Evolutionary conservation across 64 coral and sea anemone species (phyloP).

Genomic region (Pocillopora verrucosa): DNA sequence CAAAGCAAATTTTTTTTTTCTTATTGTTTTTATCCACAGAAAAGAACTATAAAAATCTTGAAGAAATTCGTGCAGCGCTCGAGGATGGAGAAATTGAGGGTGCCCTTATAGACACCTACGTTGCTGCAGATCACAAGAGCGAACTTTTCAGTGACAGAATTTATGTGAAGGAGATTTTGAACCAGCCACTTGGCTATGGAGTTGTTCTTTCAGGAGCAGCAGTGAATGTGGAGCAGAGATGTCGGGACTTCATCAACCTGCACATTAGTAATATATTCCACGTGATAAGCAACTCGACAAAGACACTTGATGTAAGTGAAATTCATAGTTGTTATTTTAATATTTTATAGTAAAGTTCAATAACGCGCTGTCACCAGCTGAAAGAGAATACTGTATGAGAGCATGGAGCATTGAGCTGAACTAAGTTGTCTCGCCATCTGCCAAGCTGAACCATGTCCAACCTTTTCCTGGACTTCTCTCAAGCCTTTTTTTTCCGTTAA

Average conservation of each 20-base stretch:
- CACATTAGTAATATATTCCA: neutral
- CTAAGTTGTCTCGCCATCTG: too few relatives aligned
- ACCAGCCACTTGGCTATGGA: conserved; percentile 44
- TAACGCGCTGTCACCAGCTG: too few relatives aligned
- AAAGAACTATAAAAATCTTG: conserved; percentile 2
- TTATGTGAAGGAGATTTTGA: neutral
- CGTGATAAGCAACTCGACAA: conserved; percentile 1
- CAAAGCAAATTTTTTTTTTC: too few relatives aligned
- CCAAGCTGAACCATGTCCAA: too few relatives aligned
- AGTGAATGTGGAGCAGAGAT: conserved; percentile 29
- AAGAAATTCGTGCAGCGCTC: neutral
- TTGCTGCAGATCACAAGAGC: conserved; percentile 34
- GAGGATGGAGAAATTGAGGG: conserved; percentile 33
- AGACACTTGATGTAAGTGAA: conserved; percentile 19
- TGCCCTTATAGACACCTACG: conserved; percentile 38
- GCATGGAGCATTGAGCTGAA: too few relatives aligned
- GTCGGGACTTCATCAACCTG: conserved; percentile 14
- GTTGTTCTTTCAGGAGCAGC: conserved; percentile 46
- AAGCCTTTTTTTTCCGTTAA: too few relatives aligned
- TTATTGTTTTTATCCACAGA: neutral
- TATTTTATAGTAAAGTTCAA: too few relatives aligned
- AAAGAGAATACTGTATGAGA: too few relatives aligned
- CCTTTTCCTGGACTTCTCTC: too few relatives aligned
- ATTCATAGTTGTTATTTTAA: neutral
- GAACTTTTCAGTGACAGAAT: neutral